phyloP scores from a whole-genome alignment of 92 coral and sea anemone genomes.

The Palythoa grandis region DNA sequence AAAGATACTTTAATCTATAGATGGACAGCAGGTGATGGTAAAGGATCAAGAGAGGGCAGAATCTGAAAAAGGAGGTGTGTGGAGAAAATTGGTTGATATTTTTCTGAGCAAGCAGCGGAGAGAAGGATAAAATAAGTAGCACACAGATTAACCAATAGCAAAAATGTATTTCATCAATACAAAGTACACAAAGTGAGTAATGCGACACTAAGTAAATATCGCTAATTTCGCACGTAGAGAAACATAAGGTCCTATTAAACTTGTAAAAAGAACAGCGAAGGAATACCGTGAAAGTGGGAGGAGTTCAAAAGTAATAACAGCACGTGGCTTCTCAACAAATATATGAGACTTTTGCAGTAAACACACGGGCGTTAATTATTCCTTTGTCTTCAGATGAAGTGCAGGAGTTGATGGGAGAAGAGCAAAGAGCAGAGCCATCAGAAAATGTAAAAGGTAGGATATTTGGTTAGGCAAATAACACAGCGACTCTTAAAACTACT shows the following conservation, averaged over 20 bases:
- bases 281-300: conserved; percentile 1
- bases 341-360: background rate
- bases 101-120: background rate
- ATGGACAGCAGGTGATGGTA: background rate
- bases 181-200: background rate
- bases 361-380: background rate
- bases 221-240: background rate
- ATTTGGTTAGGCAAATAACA: conserved; percentile 2
- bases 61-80: background rate
- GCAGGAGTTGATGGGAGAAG: background rate
- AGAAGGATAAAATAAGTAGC: background rate
- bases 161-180: background rate
- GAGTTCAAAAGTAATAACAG: background rate
- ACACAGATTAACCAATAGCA: background rate
- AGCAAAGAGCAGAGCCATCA: background rate
- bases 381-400: background rate
- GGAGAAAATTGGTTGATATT: background rate
- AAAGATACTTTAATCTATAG: background rate
- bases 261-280: background rate
- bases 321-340: too few species aligned
- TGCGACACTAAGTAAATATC: background rate
- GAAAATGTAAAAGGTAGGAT: background rate
- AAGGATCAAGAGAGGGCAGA: background rate
- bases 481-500: background rate
- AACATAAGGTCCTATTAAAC: background rate